phyloP scores from a whole-genome alignment of 2,797 vertebrate species.

The Pangasius djambal region DNA sequence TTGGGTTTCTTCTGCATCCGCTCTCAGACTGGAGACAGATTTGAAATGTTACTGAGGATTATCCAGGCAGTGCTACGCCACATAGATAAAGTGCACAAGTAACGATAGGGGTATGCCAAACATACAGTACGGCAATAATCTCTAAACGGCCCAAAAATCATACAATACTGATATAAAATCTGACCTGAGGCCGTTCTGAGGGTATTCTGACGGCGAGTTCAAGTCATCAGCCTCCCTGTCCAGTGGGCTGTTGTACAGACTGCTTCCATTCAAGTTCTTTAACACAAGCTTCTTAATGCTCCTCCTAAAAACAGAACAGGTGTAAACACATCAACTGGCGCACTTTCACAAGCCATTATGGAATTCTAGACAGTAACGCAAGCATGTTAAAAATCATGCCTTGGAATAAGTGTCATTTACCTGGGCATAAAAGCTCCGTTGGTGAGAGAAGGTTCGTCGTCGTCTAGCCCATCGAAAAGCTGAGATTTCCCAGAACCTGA shows the following conservation, averaged over 20 bases:
- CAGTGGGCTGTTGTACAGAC: conserved; percentile 82
- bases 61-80: not conserved
- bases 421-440: conserved; percentile 92
- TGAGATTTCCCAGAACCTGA: conserved; percentile 87
- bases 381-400: no score
- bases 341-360: not conserved
- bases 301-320: conserved; percentile 75
- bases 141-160: not conserved
- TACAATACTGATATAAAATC: not conserved
- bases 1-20: conserved; percentile 77
- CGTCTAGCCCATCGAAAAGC: conserved; percentile 93
- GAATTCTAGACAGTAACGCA: not conserved
- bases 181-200: conserved; percentile 86
- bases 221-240: conserved; percentile 84
- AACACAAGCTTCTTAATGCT: conserved; percentile 96
- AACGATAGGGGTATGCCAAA: not conserved
- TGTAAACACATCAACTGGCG: not conserved
- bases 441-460: conserved; percentile 87
- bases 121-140: not conserved
- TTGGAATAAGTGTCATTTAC: conserved; percentile 65
- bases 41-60: not conserved
- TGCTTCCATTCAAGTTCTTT: conserved; percentile 89
- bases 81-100: not conserved
- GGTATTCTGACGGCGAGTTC: conserved; percentile 83
- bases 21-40: conserved; percentile 69